phyloP scores from a whole-genome alignment of 2,888 invertebrate species.

The Disparrhopalites patrizii region DNA sequence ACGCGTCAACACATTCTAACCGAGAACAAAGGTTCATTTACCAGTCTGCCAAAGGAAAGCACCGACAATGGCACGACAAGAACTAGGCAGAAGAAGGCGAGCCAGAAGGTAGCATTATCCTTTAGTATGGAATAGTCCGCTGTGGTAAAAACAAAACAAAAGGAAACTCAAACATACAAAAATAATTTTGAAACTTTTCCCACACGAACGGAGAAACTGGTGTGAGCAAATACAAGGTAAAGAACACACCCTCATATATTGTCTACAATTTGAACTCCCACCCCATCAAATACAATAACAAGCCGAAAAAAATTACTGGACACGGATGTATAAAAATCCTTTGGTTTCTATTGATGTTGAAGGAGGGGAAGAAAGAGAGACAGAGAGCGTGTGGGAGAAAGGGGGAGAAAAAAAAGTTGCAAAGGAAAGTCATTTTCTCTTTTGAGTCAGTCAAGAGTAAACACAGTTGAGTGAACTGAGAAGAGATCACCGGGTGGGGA shows the following conservation, averaged over 20 bases:
- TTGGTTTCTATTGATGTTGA: background rate
- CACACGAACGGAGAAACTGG: too few species aligned
- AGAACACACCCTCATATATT: too few species aligned
- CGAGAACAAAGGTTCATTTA: too few species aligned
- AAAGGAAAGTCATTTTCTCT: constrained; percentile 19
- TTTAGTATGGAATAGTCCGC: constrained; percentile 52
- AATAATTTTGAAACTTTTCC: too few species aligned
- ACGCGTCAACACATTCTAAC: too few species aligned
- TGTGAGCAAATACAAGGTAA: too few species aligned
- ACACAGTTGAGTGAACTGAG: constrained; percentile 9
- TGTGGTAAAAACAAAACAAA: background rate
- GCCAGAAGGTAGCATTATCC: constrained; percentile 62
- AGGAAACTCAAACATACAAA: background rate
- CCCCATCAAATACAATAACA: background rate
- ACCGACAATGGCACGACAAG: constrained; percentile 56
- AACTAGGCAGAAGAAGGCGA: constrained; percentile 57
- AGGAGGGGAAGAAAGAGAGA: background rate
- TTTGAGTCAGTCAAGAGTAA: constrained; percentile 23
- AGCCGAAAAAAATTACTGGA: background rate
- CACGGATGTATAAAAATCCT: constrained; percentile 1
- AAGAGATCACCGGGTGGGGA: constrained; percentile 18
- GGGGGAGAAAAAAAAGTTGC: constrained; percentile 1
- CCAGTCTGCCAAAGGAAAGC: constrained; percentile 55
- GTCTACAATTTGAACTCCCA: background rate
- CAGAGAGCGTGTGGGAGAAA: background rate